Percentiles rank a stretch among this genome's conserved stretches.
Evolutionary conservation across 1,140 invertebrate species (phyloP).

Genomic region (Diabrotica virgifera): DNA sequence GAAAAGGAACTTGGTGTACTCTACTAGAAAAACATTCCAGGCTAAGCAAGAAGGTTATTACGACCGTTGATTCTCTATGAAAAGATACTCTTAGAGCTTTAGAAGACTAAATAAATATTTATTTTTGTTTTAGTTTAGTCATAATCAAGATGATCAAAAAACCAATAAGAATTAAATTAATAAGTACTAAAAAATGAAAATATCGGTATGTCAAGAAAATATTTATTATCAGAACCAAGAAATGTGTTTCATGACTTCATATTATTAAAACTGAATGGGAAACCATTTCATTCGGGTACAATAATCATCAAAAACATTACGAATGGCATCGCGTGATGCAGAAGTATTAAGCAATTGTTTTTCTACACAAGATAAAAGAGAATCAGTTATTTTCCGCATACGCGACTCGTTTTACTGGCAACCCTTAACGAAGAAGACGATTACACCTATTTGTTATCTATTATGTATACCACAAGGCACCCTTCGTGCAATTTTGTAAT

Average conservation of each 20-base stretch:
- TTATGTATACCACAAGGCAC: no score
- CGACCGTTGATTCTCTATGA: no score
- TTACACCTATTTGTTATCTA: no score
- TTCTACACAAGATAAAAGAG: not conserved
- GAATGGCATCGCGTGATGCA: not conserved
- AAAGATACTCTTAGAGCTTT: no score
- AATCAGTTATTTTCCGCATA: conserved; percentile 3
- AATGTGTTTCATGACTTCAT: not conserved
- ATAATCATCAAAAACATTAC: not conserved
- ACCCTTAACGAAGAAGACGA: no score
- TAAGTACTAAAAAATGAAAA: not conserved
- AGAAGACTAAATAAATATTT: not conserved
- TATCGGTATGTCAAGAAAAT: not conserved
- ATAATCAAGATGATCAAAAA: not conserved
- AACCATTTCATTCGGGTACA: conserved; percentile 8
- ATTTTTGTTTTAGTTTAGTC: not conserved
- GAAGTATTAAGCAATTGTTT: conserved; percentile 5
- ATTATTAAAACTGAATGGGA: conserved; percentile 10
- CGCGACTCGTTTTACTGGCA: no score
- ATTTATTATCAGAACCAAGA: not conserved
- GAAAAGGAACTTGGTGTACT: no score
- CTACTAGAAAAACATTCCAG: no score
- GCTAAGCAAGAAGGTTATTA: no score
- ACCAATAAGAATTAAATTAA: not conserved
- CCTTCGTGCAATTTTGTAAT: no score